Percentiles rank a stretch among this genome's conserved stretches.
Evolutionary conservation across 2,797 vertebrate genomes (phyloP).

Genomic region (Notoglanidium macrostoma): DNA sequence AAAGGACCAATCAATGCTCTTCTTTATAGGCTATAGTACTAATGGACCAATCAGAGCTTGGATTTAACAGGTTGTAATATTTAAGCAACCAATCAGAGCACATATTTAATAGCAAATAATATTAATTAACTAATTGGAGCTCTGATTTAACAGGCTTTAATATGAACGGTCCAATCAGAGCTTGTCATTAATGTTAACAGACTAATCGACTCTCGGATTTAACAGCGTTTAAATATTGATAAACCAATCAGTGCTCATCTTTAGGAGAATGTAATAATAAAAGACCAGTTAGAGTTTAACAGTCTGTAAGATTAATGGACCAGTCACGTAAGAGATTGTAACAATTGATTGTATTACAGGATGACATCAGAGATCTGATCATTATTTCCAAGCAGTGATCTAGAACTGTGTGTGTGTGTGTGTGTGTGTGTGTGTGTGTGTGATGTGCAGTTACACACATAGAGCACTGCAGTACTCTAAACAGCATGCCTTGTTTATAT

Average conservation of each 20-base stretch:
- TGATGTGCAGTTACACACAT: background rate
- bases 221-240: background rate
- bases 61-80: background rate
- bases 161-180: background rate
- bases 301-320: conserved; percentile 37
- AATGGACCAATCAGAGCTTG: background rate
- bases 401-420: conserved; percentile 43
- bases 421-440: conserved; percentile 35
- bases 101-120: background rate
- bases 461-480: conserved; percentile 37
- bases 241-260: background rate
- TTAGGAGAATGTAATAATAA: background rate
- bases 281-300: background rate
- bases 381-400: conserved; percentile 49
- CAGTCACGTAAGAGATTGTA: background rate
- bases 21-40: background rate
- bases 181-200: background rate
- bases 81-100: background rate
- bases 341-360: background rate
- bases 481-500: conserved; percentile 42
- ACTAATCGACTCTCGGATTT: background rate
- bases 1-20: background rate
- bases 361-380: conserved; percentile 37
- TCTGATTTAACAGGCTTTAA: background rate
- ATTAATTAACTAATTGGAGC: background rate